Base-by-base conservation (phyloP, 1,140 invertebrate genomes). In the Aricia agestis region DNA sequence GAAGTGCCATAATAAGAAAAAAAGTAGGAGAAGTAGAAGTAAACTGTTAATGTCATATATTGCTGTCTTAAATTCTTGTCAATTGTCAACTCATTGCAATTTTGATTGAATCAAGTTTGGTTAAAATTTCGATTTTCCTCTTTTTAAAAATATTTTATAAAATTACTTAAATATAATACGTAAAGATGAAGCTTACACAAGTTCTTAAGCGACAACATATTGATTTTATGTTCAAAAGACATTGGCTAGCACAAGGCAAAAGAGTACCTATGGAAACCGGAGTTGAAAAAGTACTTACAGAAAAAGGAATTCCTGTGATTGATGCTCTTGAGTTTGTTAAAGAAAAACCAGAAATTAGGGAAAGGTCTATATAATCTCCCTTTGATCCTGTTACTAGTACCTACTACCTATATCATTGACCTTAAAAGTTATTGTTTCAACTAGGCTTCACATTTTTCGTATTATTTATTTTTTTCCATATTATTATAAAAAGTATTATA, bases 171-270 rank as follows among this genome's bases (percentile, higher is more conserved):
- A 17, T n/a, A 63, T 41, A 63, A 18, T 17, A 25, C 19, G 7
- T 36, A 36, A 92, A 84, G 87, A 96, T 96, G 95, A 94, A 93
- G 76, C 75, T 95, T 61, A 94, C 95, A 6, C 87, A 90, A 72
- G 82, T 93, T 52, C 82, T 96, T 69, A 92, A 81, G 36, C 91
- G 93, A 66, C 95, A 96, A 78, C 94, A 96, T 82, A 93, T 96
- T 77, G 95, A 93, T 42, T 94, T 94, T 90, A 93, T 94, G 86
- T 94, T 94, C 68, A 94, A 94, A 82, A 93, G 90, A 68, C 92
- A 95, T 83, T 96, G 96, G 96, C 81, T 92, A 69, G 71, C 93
- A 7, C 93, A 95, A 84, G 93, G 94, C 0, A 93, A 93, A 80
- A 92, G 93, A 75, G 87, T 87, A 74, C 85, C 93, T 6, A 66